Evolutionary conservation across 2,797 vertebrate species (phyloP), one percentile per base, ranked within the genome.

Genomic region (Sebastiscus tertius): DNA sequence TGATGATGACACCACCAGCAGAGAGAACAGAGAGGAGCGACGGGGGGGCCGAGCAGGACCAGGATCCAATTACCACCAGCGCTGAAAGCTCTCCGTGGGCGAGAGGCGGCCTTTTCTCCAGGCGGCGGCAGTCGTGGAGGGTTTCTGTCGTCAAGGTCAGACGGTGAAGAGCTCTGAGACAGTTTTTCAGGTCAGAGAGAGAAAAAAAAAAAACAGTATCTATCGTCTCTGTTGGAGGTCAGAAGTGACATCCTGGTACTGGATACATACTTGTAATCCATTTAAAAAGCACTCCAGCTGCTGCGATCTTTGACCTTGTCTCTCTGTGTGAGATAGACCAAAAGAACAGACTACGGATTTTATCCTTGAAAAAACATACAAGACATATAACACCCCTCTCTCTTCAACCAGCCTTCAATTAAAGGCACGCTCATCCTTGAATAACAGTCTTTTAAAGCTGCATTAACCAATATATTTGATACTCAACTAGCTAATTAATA

Each of bases 31-130:
- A 67, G 77, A 77, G 60, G 36, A 39, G 72, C 27, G 16, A 29
- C 18, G 58, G 60, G 59, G 79, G 63, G 39, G 60, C 11, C 20
- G 71, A 60, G 64, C 46, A 68, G 75, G 82, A 90, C 82, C 85
- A n/a, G 72, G 73, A 92, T 92, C 93, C 88, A 93, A 93, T 94
- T 94, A 94, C 85, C 77, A 64, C 61, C 78, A 60, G 78, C 24
- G 46, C 83, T 70, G 61, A 87, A 82, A 77, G 84, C 66, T 83
- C 89, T 89, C 87, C 54, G 72, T 29, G 31, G 77, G 86, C 22
- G 59, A 75, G 74, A 10, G 63, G 18, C 12, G 34, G 79, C 73
- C 65, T 61, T 73, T 74, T 72, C 83, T 90, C 80, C 77, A 14
- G 83, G 77, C 36, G 5, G 59, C 1, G 34, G 39, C 1, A 1